Evolutionary conservation across 2,888 invertebrate species (phyloP).

Genomic region (Tipula confusa): DNA sequence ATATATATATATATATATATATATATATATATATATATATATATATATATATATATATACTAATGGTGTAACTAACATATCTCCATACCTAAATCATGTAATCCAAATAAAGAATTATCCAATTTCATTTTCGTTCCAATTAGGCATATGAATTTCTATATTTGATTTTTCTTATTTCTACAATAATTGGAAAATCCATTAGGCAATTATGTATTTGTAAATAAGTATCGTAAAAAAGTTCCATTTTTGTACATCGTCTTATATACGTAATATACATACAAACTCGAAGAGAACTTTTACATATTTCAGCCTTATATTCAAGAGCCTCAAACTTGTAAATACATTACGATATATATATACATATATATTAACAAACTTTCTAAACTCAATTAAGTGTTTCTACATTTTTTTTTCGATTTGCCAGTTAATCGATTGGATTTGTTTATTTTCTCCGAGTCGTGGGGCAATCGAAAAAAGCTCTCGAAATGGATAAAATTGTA

Average conservation of each 20-base stretch:
- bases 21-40: too few relatives aligned
- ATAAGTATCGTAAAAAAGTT: not conserved
- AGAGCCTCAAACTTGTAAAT: not conserved
- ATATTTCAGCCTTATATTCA: not conserved
- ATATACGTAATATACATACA: not conserved
- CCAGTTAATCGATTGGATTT: not conserved
- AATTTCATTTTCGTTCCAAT: slow-evolving; percentile 1
- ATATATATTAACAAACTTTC: not conserved
- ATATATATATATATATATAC: too few relatives aligned
- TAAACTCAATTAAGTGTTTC: slow-evolving; percentile 3
- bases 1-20: too few relatives aligned
- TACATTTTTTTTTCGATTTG: not conserved
- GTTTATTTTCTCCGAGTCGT: not conserved
- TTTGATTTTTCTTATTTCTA: not conserved
- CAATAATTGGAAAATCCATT: slow-evolving; percentile 8
- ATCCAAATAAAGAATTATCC: not conserved
- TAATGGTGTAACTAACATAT: not conserved
- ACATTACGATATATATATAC: not conserved
- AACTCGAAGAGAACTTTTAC: not conserved
- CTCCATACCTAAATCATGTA: not conserved
- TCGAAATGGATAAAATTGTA: not conserved
- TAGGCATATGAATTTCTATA: not conserved
- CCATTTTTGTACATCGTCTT: not conserved
- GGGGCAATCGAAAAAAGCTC: not conserved
- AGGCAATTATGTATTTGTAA: not conserved